phyloP scores from a whole-genome alignment of 1,140 invertebrate genomes.

The Forficula auricularia region DNA sequence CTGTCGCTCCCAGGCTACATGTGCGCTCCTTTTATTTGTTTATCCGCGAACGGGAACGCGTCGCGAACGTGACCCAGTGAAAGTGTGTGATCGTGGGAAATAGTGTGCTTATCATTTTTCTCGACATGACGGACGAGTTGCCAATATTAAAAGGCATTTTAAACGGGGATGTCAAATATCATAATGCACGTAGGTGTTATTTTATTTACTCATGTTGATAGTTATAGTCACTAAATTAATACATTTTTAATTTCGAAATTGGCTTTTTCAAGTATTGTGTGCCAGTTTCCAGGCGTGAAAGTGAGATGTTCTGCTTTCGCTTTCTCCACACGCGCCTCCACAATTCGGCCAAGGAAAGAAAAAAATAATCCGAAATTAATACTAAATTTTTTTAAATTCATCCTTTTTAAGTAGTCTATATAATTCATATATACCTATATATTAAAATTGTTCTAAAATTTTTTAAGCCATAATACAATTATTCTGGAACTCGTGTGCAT shows the following conservation, averaged over 20 bases:
- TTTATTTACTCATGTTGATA: conserved; percentile 7
- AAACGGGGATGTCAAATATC: conserved; percentile 70
- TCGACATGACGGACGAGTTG: conserved; percentile 65
- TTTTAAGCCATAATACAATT: too few species aligned
- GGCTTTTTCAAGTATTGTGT: not conserved
- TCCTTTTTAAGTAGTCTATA: too few species aligned
- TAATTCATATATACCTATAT: too few species aligned
- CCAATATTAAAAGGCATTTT: conserved; percentile 74
- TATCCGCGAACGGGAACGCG: conserved; percentile 3
- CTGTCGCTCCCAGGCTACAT: not conserved
- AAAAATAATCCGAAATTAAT: conserved; percentile 4
- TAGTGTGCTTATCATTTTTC: conserved; percentile 14
- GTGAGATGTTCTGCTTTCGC: not conserved
- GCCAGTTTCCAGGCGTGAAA: conserved; percentile 7
- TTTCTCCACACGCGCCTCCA: conserved; percentile 7
- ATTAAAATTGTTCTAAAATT: too few species aligned
- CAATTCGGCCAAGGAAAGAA: conserved; percentile 1
- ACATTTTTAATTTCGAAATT: conserved; percentile 2
- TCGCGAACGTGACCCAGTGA: too few species aligned
- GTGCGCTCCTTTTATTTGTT: not conserved
- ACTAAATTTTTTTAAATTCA: not conserved
- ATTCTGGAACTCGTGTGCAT: too few species aligned
- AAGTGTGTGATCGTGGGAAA: not conserved
- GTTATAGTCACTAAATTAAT: not conserved
- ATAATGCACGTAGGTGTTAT: conserved; percentile 70